Evolutionary conservation across 2,888 invertebrate genomes (phyloP).

Genomic region (Tortrix viridana): DNA sequence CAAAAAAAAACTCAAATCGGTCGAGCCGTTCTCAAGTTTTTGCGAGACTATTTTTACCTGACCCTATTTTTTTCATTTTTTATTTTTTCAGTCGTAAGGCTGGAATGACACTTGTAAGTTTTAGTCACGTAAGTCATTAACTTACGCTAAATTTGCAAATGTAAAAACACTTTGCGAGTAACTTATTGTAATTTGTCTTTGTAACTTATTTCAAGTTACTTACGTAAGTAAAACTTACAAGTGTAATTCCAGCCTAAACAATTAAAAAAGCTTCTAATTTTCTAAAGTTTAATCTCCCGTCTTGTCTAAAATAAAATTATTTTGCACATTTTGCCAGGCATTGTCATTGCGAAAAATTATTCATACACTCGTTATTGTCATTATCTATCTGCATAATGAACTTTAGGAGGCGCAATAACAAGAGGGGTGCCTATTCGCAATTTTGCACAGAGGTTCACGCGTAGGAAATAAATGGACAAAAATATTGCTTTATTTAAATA

Average conservation of each 20-base stretch:
- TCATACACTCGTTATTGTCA: conserved; percentile 62
- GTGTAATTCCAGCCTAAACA: conserved; percentile 13
- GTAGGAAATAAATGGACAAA: conserved; percentile 13
- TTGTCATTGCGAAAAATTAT: conserved; percentile 54
- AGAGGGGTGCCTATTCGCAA: conserved; percentile 14
- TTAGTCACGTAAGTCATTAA: too few relatives aligned
- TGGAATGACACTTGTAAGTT: too few relatives aligned
- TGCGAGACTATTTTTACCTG: too few relatives aligned
- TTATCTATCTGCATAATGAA: conserved; percentile 70
- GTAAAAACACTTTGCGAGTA: too few relatives aligned
- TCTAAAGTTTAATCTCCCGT: conserved; percentile 14
- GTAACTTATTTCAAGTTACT: too few relatives aligned
- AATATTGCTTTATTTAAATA: not conserved
- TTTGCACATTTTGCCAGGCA: conserved; percentile 1
- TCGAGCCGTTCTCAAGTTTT: too few relatives aligned
- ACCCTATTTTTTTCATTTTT: too few relatives aligned
- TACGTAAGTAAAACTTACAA: too few relatives aligned
- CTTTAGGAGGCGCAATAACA: conserved; percentile 34
- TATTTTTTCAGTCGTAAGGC: too few relatives aligned
- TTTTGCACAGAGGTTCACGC: conserved; percentile 24
- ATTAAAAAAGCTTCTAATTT: conserved; percentile 1
- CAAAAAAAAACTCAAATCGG: too few relatives aligned
- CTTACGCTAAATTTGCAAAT: too few relatives aligned
- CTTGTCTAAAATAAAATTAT: conserved; percentile 14
- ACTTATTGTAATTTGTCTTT: too few relatives aligned